Base-by-base conservation (phyloP, 2,113 vertebrate species). In the Coptodon bakossiorum region DNA sequence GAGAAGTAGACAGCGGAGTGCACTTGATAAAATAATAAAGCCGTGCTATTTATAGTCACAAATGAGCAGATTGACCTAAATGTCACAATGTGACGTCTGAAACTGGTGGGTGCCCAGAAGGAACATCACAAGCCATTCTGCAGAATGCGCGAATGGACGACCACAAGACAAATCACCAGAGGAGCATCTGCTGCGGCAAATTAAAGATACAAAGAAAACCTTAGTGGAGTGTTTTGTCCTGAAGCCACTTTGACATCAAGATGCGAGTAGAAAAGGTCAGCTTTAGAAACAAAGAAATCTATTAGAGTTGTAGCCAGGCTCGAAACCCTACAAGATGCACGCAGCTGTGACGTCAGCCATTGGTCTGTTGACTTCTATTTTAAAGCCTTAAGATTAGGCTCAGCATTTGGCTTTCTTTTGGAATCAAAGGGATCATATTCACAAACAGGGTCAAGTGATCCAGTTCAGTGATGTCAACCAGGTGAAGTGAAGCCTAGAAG, bases 21-120 rank as follows among this genome's bases (percentile, higher is more conserved):
- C 43, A n/a, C 24, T 90, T 90, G 54, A 92, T 94, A 87, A 94
- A 93, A 91, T 94, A 94, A 93, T 94, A 90, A 94, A 14, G 19
- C 88, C 16, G 12, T 83, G 84, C 88, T 94, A 93, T 94, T 92
- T 93, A 92, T 95, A 93, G 90, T 71, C 43, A 34, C 52, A 81
- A 57, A 90, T 71, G 59, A 86, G 68, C 24, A 82, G 86, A 86
- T 22, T 66, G 84, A 63, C 89, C 88, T 86, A 80, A 86, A 92
- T 89, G 79, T 90, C 84, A 88, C 90, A 56, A 91, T 6, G 34
- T 85, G 57, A 89, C 17, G 12, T 88, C 19, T 59, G 56, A 45
- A 85, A 63, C 2, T 40, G 56, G 36, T 54, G 63, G 27, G 27
- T 78, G 27, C 43, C 38, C 29, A 34, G 11, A 22, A 73, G 61